These are phyloP conservation scores for Helicoverpa assulta DNA, from an alignment of 2,888 invertebrate species.

Conservation along the genomic window DNA sequence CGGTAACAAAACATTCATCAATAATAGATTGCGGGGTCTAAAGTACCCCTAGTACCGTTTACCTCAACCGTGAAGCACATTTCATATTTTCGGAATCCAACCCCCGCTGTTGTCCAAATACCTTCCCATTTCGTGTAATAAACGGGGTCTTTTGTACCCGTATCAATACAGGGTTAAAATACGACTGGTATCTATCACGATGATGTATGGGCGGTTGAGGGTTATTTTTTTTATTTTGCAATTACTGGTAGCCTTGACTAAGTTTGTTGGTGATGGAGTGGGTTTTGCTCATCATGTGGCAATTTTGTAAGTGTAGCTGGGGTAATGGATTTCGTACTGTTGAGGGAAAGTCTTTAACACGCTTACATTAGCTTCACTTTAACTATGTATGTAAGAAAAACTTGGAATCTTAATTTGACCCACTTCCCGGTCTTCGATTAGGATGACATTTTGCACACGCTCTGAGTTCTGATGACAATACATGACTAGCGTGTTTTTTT, in stretches of 20 bases:
- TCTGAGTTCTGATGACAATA: too few species aligned
- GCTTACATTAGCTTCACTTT: too few species aligned
- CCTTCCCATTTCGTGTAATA: slow-evolving; percentile 61
- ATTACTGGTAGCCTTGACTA: slow-evolving; percentile 25
- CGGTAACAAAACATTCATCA: slow-evolving; percentile 47
- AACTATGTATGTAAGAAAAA: too few species aligned
- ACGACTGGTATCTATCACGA: slow-evolving; percentile 60
- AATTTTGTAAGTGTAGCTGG: too few species aligned
- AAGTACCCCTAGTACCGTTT: slow-evolving; percentile 32
- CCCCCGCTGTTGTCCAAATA: slow-evolving; percentile 58
- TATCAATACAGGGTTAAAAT: slow-evolving; percentile 63
- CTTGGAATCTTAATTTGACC: too few species aligned
- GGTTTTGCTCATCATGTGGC: too few species aligned
- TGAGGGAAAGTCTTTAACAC: too few species aligned
- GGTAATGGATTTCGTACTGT: too few species aligned
- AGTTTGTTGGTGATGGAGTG: not conserved
- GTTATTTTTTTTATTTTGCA: slow-evolving; percentile 45
- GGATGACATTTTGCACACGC: too few species aligned
- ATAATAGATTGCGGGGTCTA: slow-evolving; percentile 34
- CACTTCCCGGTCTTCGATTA: too few species aligned
- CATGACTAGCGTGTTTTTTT: too few species aligned
- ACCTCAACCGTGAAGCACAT: slow-evolving; percentile 49
- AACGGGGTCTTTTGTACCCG: slow-evolving; percentile 62
- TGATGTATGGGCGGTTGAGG: slow-evolving; percentile 43
- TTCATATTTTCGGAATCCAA: slow-evolving; percentile 53